Conservation (phyloP, 2,797 vertebrate genomes). For the Rallus crepitans region DNA sequence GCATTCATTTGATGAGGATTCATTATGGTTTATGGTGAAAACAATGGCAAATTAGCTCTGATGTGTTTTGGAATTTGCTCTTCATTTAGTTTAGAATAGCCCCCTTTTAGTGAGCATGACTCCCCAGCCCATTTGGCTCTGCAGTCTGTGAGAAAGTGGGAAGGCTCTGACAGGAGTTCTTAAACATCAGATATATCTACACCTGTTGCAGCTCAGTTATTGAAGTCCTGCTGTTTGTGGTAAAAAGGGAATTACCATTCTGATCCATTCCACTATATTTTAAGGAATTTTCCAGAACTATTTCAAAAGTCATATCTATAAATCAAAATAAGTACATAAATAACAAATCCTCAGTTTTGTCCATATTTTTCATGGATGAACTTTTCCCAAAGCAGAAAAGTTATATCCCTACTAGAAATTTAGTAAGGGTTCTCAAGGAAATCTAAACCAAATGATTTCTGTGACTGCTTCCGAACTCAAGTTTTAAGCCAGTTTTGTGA, state of each 20-base stretch:
- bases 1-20: conserved; percentile 57
- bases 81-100: conserved; percentile 34
- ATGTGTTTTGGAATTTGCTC: conserved; percentile 54
- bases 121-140: conserved; percentile 22
- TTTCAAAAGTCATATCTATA: not conserved
- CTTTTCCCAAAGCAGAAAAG: not conserved
- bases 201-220: conserved; percentile 39
- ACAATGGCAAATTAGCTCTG: conserved; percentile 62
- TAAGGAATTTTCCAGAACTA: not conserved
- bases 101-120: not conserved
- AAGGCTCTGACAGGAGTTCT: not conserved
- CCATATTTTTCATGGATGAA: not conserved
- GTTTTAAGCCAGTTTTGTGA: not conserved
- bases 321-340: conserved; percentile 36
- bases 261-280: not conserved
- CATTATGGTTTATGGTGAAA: conserved; percentile 54
- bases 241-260: not conserved
- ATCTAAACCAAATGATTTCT: not conserved
- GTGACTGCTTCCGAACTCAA: not conserved
- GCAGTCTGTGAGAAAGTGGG: conserved; percentile 24
- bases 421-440: not conserved
- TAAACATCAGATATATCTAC: conserved; percentile 1
- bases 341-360: not conserved
- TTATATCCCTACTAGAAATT: not conserved
- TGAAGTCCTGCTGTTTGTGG: not conserved